Base-by-base conservation (phyloP, 1,140 invertebrate species). In the Drosophila tani region DNA sequence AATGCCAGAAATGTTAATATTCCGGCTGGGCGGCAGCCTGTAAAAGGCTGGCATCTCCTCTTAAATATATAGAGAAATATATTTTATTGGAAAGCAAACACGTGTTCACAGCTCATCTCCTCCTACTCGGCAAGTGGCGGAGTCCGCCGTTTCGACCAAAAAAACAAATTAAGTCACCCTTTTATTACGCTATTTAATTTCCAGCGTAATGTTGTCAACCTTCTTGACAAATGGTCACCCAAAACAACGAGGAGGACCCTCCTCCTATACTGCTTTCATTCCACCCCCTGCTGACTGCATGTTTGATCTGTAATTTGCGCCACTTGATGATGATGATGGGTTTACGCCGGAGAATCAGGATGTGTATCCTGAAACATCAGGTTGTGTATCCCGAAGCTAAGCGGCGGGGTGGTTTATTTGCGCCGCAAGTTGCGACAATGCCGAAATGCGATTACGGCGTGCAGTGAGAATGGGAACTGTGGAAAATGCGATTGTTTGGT, bases 151-250 rank as follows among this genome's bases (percentile, higher is more conserved):
- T 69, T 5, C n/a, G 29, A 51, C 17, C 3, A 46, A 71, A 79
- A 68, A 84, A 84, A 82, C 71, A 84, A 84, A 84, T 84, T 71
- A 84, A 84, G 80, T 82, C 80, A 84, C 81, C 81, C 81, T 84
- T 84, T 79, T 78, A 79, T 69, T 73, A 66, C 76, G 76, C 70
- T 76, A 82, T 84, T 84, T 84, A 82, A 84, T 84, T 79, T 79
- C 53, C 75, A 70, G 66, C 65, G 76, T 75, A 75, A 76, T 83
- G 67, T 82, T 82, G 80, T 75, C 79, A 81, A 71, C 57, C 71
- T 63, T 63, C 50, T 70, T 79, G 75, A 79, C 75, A 79, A 79
- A 79, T 79, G 41, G 67, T 71, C 66, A 79, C 73, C 74, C 59
- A 79, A 79, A 64, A 57, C 76, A 79, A 62, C 41, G 38, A 40